Base-by-base conservation (phyloP, 2,888 invertebrate species). In the Meiosimyza platycephala region DNA sequence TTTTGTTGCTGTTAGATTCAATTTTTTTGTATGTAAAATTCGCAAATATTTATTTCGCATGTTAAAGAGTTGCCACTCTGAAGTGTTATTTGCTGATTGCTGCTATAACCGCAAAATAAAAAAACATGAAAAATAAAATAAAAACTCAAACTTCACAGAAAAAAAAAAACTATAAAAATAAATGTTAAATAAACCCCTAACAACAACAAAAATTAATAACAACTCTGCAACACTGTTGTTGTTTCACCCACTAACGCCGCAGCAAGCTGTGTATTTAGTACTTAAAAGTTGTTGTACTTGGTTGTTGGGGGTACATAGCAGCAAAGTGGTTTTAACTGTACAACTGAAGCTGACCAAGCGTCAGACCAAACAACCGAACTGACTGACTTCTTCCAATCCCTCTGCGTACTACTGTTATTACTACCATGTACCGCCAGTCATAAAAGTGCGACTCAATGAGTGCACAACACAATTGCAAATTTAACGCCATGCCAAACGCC, bases 81-180 rank as follows among this genome's bases (percentile, higher is more conserved):
- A 69, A 69, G 68, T 69, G 68, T 69, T 69, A 69, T 69, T 69
- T 68, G 63, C 71, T 69, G 71, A 74, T 72, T 74, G 71, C 64
- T 72, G 71, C 64, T 65, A 68, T 62, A 60, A 71, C 66, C 48
- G 40, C 67, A 71, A 64, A 69, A 72, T 22, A 54, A 67, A n/a
- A 33, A 63, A 40, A 63, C 22, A 22, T 22, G 2, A 22, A 22
- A 22, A 67, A 54, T 6, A 52, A 60, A 55, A 60, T 11, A 18
- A 16, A n/a, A 51, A 50, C 13, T 33, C 11, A 16, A 48, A 60
- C 48, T n/a, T 16, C n/a, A 47, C 11, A 33, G 64, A 71, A 55
- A 57, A 52, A 22, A 15, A 33, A 47, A 28, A 60, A 16, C 18
- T 22, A 57, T 13, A 28, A 65, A 64, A 62, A 22, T 48, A 67